These are phyloP conservation scores for Phylloscopus whistleri DNA, from an alignment of 2,113 vertebrate species.

Conservation along the genomic window DNA sequence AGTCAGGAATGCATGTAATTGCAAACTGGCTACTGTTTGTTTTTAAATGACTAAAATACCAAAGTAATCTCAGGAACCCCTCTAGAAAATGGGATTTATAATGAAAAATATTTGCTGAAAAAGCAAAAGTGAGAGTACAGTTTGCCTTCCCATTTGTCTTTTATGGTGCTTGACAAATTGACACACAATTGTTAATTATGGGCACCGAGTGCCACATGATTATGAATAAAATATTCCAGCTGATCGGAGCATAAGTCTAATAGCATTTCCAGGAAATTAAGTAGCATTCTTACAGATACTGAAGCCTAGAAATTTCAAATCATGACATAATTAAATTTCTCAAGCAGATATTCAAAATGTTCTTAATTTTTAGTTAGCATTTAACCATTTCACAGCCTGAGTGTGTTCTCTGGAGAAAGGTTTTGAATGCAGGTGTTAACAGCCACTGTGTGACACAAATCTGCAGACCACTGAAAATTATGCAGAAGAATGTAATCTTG, in stretches of 20 bases:
- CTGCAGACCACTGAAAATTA: not conserved
- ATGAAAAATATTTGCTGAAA: slow-evolving; percentile 57
- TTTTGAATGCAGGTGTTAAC: not conserved
- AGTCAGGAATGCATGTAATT: not conserved
- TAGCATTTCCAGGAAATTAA: slow-evolving; percentile 58
- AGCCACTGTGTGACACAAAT: not conserved
- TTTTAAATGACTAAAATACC: slow-evolving; percentile 23
- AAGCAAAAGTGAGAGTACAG: not conserved
- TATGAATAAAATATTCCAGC: slow-evolving; percentile 62
- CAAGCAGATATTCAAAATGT: slow-evolving; percentile 45
- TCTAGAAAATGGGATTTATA: slow-evolving; percentile 31
- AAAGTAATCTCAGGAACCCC: slow-evolving; percentile 32
- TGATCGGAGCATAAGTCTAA: slow-evolving; percentile 58
- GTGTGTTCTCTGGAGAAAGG: not conserved
- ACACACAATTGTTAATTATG: slow-evolving; percentile 69
- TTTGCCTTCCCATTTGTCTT: slow-evolving; percentile 49
- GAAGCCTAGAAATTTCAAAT: slow-evolving; percentile 56
- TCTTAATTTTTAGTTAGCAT: slow-evolving; percentile 47
- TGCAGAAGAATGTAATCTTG: not conserved
- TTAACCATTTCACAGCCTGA: not conserved
- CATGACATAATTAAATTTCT: slow-evolving; percentile 63
- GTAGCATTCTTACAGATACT: slow-evolving; percentile 58
- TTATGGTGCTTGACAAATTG: slow-evolving; percentile 55
- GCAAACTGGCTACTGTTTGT: not conserved
- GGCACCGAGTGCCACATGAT: slow-evolving; percentile 51